These are phyloP conservation scores for Sinonovacula constricta DNA, from an alignment of 1,140 invertebrate genomes.

Conservation along the genomic window DNA sequence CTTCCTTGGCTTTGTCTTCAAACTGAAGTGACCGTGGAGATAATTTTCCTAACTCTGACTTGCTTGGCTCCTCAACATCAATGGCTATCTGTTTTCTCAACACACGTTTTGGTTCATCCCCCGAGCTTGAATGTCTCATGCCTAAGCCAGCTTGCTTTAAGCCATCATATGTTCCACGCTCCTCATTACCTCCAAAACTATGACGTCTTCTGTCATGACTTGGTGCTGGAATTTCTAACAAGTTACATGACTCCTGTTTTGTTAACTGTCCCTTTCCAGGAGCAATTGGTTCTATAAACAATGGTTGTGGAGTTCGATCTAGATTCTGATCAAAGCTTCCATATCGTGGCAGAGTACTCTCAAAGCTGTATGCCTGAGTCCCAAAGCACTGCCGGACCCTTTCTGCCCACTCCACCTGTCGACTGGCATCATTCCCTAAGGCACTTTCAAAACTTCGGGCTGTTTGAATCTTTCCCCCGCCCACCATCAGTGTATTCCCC, in stretches of 20 bases:
- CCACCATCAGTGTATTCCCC: constrained; percentile 28
- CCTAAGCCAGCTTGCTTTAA: constrained; percentile 20
- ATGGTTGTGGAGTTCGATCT: neutral
- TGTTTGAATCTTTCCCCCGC: constrained; percentile 18
- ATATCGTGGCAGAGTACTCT: constrained; percentile 38
- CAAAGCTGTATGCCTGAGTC: constrained; percentile 37
- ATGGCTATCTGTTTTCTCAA: constrained; percentile 49
- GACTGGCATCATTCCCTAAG: constrained; percentile 36
- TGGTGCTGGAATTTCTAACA: constrained; percentile 43
- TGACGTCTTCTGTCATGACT: constrained; percentile 26
- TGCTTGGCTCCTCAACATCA: constrained; percentile 42
- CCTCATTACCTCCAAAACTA: constrained; percentile 43
- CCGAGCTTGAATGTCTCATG: constrained; percentile 40
- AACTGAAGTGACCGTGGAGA: constrained; percentile 10
- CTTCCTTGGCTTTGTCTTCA: constrained; percentile 21
- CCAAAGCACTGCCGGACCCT: constrained; percentile 32
- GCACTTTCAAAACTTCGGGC: constrained; percentile 51
- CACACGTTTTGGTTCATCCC: constrained; percentile 41
- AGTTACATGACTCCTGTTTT: constrained; percentile 23
- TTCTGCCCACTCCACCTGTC: constrained; percentile 19
- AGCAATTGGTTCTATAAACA: neutral
- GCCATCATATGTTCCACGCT: neutral
- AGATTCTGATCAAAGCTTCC: constrained; percentile 35
- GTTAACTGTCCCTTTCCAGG: constrained; percentile 32
- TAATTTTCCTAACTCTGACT: constrained; percentile 23